A percentile compares a stretch with the other conserved stretches of the same genome.
Conservation (phyloP, 2,113 vertebrate species). For the Macroglossus sobrinus region DNA sequence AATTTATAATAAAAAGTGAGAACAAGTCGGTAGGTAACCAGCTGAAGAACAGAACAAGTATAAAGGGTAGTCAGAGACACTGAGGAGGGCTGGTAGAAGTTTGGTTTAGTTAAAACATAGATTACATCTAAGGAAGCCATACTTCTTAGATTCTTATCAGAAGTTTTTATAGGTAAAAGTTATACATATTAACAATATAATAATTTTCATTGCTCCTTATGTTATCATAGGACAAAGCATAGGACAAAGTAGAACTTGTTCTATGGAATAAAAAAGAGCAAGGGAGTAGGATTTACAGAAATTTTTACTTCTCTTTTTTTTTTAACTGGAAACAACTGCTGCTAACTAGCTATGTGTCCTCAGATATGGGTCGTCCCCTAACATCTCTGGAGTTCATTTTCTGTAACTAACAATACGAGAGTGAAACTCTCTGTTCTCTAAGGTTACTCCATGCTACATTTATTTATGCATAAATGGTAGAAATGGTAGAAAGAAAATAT, state of each 20-base stretch:
- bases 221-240: background rate
- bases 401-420: background rate
- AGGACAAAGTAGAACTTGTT: background rate
- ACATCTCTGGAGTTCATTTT: background rate
- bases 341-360: background rate
- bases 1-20: slow-evolving; percentile 13
- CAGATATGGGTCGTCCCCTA: background rate
- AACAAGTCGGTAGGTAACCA: background rate
- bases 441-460: background rate
- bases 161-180: background rate
- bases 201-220: background rate
- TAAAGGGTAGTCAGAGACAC: background rate
- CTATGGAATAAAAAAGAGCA: background rate
- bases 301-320: background rate
- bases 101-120: background rate
- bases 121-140: background rate
- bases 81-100: background rate
- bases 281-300: background rate
- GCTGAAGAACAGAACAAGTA: background rate
- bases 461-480: background rate
- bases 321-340: background rate
- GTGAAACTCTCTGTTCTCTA: background rate
- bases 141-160: background rate
- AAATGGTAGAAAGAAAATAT: slow-evolving; percentile 33
- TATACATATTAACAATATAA: background rate